A percentile compares a stretch with the other conserved stretches of the same genome.
These are phyloP conservation scores for Cephalotes varians DNA, from an alignment of 2,888 invertebrate species.

Conservation along the genomic window DNA sequence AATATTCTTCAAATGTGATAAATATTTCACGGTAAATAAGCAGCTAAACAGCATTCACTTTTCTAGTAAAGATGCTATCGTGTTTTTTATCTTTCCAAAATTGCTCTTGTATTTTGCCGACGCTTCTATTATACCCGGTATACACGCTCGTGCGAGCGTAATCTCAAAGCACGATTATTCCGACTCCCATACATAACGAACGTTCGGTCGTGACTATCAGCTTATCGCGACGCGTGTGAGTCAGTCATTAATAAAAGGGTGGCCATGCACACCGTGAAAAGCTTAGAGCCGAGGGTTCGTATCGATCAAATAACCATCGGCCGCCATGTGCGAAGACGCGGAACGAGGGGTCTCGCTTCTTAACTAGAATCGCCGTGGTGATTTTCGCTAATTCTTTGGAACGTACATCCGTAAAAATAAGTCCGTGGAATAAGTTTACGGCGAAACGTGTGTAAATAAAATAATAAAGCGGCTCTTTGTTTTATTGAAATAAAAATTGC, in stretches of 20 bases:
- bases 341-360: slow-evolving; percentile 63
- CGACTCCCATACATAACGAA: slow-evolving; percentile 34
- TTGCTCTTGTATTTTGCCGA: not conserved
- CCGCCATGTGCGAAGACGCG: slow-evolving; percentile 71
- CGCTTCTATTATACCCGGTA: not conserved
- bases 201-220: slow-evolving; percentile 66
- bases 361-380: slow-evolving; percentile 45
- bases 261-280: slow-evolving; percentile 68
- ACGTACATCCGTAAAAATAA: slow-evolving; percentile 20
- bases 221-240: slow-evolving; percentile 79
- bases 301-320: slow-evolving; percentile 83
- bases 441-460: not conserved
- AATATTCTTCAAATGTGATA: not conserved
- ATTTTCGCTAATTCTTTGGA: slow-evolving; percentile 43
- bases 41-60: not conserved
- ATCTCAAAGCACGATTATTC: slow-evolving; percentile 53
- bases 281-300: slow-evolving; percentile 76
- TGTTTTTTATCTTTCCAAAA: not conserved
- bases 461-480: not conserved
- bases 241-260: slow-evolving; percentile 81
- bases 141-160: slow-evolving; percentile 31
- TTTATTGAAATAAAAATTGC: not conserved
- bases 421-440: not conserved
- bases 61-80: not conserved
- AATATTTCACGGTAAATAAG: not conserved